phyloP scores from a whole-genome alignment of 1,140 invertebrate genomes.

The Macrostomum lignano region DNA sequence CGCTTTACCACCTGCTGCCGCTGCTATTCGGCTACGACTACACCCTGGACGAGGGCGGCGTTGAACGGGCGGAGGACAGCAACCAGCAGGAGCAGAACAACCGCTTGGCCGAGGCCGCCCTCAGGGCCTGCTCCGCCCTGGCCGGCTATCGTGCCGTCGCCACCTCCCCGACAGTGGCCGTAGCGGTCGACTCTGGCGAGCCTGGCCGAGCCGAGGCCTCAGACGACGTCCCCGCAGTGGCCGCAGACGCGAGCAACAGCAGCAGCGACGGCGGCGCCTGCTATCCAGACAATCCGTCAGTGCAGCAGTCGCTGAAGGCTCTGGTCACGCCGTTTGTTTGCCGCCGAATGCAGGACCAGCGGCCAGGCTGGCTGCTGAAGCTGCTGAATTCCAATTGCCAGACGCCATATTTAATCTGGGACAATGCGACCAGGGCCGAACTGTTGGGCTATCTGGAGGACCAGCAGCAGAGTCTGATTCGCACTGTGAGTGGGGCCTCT shows the following conservation, averaged over 20 bases:
- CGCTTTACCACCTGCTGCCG: conserved; percentile 61
- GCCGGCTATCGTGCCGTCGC: no score
- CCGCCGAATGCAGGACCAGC: no score
- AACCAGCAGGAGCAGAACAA: conserved; percentile 77
- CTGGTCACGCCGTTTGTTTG: no score
- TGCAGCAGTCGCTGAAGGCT: no score
- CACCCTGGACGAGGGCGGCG: conserved; percentile 78
- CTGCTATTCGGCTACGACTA: conserved; percentile 85
- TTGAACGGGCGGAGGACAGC: conserved; percentile 47
- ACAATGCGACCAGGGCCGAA: conserved; percentile 75
- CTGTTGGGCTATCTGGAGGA: conserved; percentile 53
- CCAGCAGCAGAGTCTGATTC: conserved; percentile 35
- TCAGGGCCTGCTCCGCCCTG: no score
- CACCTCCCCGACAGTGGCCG: no score
- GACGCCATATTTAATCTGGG: conserved; percentile 85
- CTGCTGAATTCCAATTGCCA: conserved; percentile 71
- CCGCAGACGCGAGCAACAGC: no score
- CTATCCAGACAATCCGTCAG: no score
- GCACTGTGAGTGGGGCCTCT: conserved; percentile 18
- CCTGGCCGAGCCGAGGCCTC: no score
- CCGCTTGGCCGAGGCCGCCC: conserved; percentile 52
- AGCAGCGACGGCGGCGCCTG: no score
- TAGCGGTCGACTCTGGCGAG: no score
- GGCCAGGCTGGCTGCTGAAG: conserved; percentile 69
- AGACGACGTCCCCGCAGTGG: no score